Evolutionary conservation across 2,888 invertebrate genomes (phyloP), one percentile per base, ranked within the genome.

Genomic region (Neoscelio sp.): DNA sequence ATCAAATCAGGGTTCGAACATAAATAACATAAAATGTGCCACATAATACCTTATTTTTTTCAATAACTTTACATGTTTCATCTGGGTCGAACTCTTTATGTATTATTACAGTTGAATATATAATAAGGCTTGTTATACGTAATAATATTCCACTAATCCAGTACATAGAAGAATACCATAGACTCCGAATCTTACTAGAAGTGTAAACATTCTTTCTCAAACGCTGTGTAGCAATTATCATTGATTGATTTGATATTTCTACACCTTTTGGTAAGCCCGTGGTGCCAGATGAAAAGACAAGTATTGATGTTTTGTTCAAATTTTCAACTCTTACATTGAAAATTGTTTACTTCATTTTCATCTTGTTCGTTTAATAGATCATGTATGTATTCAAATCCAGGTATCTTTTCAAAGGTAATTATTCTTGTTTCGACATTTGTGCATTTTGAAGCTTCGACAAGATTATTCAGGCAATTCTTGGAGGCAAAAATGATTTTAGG

Each of bases 201-300:
- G n/a, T n/a, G n/a, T n/a, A n/a, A n/a, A n/a, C n/a, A n/a, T n/a
- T n/a, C n/a, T n/a, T n/a, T 38, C 38, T 13, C 38, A 15, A 5
- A 38, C 15, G 15, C 15, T 38, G 44, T 44, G 2, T 1, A 20
- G n/a, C 6, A 6, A 23, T 23, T 4, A 23, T 52, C 8, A 60
- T 74, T 0, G 87, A 10, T 13, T 64, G 88, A 81, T 88, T 85
- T 1, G 87, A 82, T 0, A 88, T 46, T 1, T 85, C 80, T 0
- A 86, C 85, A 0, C 85, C 87, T 20, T 89, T 90, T 0, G 89
- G 87, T 2, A 84, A 18, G 0, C 87, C 89, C 0, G 88, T 89
- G 0, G 87, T 88, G 0, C 89, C 90, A 0, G 89, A 89, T 0
- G 89, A 87, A 35, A 85, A 89, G 1, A 89, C 17, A 1, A 89